Percentiles rank a stretch among this genome's conserved stretches.
Conservation (phyloP, 2,113 vertebrate genomes). For the Pseudonaja textilis region DNA sequence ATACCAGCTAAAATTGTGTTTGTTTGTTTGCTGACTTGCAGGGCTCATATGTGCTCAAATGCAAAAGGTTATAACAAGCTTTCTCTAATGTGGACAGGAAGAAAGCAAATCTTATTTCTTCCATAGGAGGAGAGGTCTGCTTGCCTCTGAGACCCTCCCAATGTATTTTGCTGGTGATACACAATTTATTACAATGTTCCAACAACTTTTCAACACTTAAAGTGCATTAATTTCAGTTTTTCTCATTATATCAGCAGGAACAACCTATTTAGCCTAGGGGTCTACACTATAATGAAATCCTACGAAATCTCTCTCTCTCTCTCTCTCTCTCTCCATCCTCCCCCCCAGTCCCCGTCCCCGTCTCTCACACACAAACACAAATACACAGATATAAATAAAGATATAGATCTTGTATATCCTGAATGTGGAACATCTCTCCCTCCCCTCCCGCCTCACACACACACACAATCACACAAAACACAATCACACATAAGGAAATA, state of each 20-base stretch:
- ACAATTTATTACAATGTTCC: not conserved
- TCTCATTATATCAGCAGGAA: not conserved
- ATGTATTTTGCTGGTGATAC: not conserved
- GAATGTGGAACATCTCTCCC: not conserved
- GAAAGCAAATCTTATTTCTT: not conserved
- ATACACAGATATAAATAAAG: not conserved
- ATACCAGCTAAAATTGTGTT: not conserved
- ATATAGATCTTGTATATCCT: not conserved
- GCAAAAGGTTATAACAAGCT: not conserved
- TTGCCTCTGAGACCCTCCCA: not conserved
- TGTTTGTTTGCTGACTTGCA: not conserved
- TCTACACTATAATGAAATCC: not conserved
- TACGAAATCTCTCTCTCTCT: not conserved
- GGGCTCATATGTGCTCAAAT: not conserved
- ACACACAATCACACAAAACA: not conserved
- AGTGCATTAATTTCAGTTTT: not conserved
- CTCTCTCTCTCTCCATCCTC: no score
- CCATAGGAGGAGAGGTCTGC: not conserved
- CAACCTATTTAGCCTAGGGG: not conserved
- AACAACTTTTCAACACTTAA: not conserved
- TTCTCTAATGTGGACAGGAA: not conserved
- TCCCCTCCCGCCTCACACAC: accelerated
- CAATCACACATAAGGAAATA: not conserved
- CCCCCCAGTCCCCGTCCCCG: no score
- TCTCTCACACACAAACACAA: not conserved